A percentile compares a stretch with the other conserved stretches of the same genome.
Conservation (phyloP, 2,888 invertebrate species). For the Mythimna vitellina region DNA sequence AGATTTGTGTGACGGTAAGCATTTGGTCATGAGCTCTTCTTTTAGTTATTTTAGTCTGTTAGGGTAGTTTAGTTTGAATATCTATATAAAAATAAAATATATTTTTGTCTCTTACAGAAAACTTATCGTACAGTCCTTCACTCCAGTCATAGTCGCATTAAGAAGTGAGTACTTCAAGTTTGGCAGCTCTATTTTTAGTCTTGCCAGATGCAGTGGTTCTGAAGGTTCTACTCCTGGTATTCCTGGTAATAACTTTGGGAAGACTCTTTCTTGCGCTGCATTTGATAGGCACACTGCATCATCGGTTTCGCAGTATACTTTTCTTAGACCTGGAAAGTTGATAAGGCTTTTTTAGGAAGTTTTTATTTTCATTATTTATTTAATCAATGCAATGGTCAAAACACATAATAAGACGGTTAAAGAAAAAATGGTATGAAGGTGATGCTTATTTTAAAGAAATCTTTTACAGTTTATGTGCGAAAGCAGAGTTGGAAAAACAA, state of each 20-base stretch:
- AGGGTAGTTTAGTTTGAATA: too few species aligned
- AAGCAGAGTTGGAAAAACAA: too few species aligned
- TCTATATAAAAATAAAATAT: too few species aligned
- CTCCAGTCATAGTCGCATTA: slow-evolving; percentile 33
- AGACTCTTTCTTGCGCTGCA: slow-evolving; percentile 19
- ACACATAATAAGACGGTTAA: too few species aligned
- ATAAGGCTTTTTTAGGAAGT: not conserved
- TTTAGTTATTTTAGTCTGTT: too few species aligned
- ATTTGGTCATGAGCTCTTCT: too few species aligned
- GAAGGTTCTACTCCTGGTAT: slow-evolving; percentile 36
- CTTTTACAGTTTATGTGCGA: too few species aligned
- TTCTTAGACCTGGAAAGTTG: slow-evolving; percentile 29
- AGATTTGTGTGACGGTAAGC: too few species aligned
- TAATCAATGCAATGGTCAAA: too few species aligned
- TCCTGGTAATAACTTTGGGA: slow-evolving; percentile 31
- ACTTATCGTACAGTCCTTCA: slow-evolving; percentile 26
- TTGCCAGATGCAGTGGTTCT: slow-evolving; percentile 25
- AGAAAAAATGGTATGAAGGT: too few species aligned
- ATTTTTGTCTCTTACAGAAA: slow-evolving; percentile 38
- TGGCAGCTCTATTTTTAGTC: slow-evolving; percentile 25
- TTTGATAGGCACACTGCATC: slow-evolving; percentile 35
- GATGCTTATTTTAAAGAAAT: too few species aligned
- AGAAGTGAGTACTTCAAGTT: slow-evolving; percentile 17
- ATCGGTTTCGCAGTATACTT: slow-evolving; percentile 31
- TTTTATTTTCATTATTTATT: not conserved